phyloP scores from a whole-genome alignment of 2,113 vertebrate species.

The Otus sunia region DNA sequence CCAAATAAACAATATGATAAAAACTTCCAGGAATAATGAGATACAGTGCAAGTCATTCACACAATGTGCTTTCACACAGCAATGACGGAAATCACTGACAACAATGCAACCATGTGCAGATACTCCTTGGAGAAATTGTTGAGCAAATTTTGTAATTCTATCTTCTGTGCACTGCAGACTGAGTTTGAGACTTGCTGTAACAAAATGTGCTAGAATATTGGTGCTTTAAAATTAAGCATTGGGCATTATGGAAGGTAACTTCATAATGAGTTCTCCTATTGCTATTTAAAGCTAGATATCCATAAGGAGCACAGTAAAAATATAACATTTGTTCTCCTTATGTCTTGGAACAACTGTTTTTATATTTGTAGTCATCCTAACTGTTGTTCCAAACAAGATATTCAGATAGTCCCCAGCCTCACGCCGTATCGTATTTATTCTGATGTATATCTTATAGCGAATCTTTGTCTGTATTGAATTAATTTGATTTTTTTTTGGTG shows the following conservation, averaged over 20 bases:
- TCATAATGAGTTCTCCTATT: constrained; percentile 11
- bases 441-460: constrained; percentile 21
- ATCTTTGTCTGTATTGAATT: constrained; percentile 16
- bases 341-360: constrained; percentile 37
- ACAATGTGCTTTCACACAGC: constrained; percentile 40
- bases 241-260: constrained; percentile 30
- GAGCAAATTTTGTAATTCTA: constrained; percentile 27
- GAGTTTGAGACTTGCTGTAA: constrained; percentile 21
- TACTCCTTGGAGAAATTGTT: constrained; percentile 43
- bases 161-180: constrained; percentile 15
- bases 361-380: constrained; percentile 47
- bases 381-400: constrained; percentile 42
- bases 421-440: constrained; percentile 43
- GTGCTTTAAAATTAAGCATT: constrained; percentile 51
- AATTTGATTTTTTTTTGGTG: not conserved
- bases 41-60: constrained; percentile 55
- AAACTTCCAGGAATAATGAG: constrained; percentile 68
- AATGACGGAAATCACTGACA: constrained; percentile 54
- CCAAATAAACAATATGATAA: constrained; percentile 13
- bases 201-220: constrained; percentile 3
- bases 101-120: constrained; percentile 36
- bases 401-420: constrained; percentile 20
- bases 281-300: constrained; percentile 66
- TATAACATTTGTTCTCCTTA: constrained; percentile 31
- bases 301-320: constrained; percentile 48